Conservation (phyloP, 2,113 vertebrate species). For the Pleuronectes platessa region DNA sequence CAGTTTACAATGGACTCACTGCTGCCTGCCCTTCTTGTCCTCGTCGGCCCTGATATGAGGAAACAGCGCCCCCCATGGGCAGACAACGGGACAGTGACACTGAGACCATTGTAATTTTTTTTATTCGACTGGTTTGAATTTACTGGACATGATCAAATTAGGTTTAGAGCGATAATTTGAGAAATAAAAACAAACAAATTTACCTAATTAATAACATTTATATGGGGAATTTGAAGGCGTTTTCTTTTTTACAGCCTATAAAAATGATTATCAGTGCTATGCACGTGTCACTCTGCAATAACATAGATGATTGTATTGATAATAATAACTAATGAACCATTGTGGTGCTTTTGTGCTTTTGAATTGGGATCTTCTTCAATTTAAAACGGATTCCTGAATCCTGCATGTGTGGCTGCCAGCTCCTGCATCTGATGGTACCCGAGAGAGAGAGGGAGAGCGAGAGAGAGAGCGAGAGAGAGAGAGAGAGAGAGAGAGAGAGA, state of each 20-base stretch:
- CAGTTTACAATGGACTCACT: conserved; percentile 19
- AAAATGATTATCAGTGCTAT: background rate
- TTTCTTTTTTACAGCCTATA: background rate
- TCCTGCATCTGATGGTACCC: conserved; percentile 50
- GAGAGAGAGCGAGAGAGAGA: conserved; percentile 66
- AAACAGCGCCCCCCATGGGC: conserved; percentile 84
- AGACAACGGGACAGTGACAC: conserved; percentile 33
- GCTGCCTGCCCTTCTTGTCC: conserved; percentile 13
- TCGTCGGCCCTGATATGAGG: conserved; percentile 68
- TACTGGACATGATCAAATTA: background rate
- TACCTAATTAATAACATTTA: background rate
- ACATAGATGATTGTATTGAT: background rate
- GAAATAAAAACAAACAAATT: background rate
- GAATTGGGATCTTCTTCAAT: conserved; percentile 43
- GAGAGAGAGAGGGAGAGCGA: conserved; percentile 43
- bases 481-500: conserved; percentile 61
- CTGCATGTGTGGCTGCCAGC: conserved; percentile 46
- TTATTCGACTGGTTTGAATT: conserved; percentile 16
- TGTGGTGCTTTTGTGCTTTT: background rate
- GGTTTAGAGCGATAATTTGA: background rate
- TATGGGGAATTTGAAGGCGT: background rate
- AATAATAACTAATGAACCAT: background rate
- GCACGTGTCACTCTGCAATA: background rate
- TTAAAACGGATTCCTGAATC: conserved; percentile 62
- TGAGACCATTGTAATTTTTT: background rate